Conservation (phyloP, 2,113 vertebrate species). For the Cinclus mexicanus region DNA sequence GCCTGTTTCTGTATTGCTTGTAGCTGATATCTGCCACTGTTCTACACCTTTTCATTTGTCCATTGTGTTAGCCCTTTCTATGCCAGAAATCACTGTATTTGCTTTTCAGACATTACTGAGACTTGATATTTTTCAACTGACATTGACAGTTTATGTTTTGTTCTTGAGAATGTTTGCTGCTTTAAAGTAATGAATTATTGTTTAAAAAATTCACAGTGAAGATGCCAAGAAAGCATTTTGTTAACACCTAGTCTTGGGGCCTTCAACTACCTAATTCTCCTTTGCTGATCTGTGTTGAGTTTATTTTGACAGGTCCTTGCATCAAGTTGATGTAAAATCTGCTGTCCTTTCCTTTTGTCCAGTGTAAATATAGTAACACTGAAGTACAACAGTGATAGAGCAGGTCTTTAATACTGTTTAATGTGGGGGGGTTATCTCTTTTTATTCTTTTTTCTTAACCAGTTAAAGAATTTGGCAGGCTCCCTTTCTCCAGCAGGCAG, state of each 20-base stretch:
- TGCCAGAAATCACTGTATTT: background rate
- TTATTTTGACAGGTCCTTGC: background rate
- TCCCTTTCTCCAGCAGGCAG: background rate
- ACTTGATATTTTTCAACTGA: background rate
- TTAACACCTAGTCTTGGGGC: background rate
- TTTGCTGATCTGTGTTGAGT: background rate
- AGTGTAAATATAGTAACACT: background rate
- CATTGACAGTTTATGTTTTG: background rate
- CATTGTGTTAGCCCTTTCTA: background rate
- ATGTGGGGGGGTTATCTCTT: fast-evolving
- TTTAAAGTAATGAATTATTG: background rate
- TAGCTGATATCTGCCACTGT: background rate
- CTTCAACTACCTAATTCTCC: background rate
- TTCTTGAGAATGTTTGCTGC: background rate
- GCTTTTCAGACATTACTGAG: background rate
- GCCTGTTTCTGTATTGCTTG: background rate
- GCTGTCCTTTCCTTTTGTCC: background rate
- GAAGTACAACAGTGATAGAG: background rate
- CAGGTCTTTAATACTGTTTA: background rate
- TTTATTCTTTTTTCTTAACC: background rate
- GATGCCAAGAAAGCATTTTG: background rate
- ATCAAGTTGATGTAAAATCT: background rate
- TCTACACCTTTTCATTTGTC: background rate
- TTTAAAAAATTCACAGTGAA: background rate
- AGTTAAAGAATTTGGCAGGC: background rate